Evolutionary conservation across 2,888 invertebrate species (phyloP).

Genomic region (Apomyelois bistriatella): DNA sequence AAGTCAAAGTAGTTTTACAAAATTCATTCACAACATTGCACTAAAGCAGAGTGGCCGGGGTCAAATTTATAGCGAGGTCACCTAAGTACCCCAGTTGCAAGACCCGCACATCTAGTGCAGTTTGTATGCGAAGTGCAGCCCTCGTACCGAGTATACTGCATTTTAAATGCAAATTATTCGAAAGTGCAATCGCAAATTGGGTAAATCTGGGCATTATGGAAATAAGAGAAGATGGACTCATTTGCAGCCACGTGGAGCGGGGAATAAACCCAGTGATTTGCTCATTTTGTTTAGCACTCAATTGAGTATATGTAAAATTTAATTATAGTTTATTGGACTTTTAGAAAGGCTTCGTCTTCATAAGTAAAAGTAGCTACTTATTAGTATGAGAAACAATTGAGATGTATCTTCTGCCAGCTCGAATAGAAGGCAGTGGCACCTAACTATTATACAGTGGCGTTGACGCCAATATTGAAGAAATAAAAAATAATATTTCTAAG

Average conservation of each 20-base stretch:
- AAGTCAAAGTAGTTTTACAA: neutral
- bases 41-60: slow-evolving; percentile 3
- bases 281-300: neutral
- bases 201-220: slow-evolving; percentile 32
- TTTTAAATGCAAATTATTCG: slow-evolving; percentile 38
- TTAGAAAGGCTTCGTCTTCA: no score
- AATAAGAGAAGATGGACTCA: slow-evolving; percentile 21
- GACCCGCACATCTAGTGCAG: slow-evolving; percentile 12
- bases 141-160: slow-evolving; percentile 20
- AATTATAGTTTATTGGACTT: no score
- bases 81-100: slow-evolving; percentile 11
- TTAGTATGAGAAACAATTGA: no score
- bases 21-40: slow-evolving; percentile 2
- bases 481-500: no score
- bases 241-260: neutral
- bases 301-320: no score
- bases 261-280: neutral
- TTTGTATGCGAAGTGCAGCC: slow-evolving; percentile 22
- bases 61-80: slow-evolving; percentile 10
- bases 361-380: no score
- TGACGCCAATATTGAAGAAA: no score
- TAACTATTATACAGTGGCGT: no score
- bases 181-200: slow-evolving; percentile 33
- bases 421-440: no score
- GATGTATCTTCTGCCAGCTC: no score